phyloP scores from a whole-genome alignment of 1,140 invertebrate genomes.

The Tigriopus japonicus region DNA sequence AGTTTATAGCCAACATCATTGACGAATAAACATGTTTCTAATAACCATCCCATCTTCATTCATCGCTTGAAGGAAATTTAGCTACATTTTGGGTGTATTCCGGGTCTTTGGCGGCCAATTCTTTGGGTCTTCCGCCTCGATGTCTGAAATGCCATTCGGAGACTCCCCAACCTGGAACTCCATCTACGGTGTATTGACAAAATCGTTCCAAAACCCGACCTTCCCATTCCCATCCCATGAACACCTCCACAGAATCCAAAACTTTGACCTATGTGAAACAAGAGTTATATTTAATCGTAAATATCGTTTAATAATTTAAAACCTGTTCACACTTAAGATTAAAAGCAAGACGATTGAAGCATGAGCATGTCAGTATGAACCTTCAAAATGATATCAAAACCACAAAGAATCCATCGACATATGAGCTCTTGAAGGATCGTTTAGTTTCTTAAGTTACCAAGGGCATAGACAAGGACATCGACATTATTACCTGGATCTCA shows the following conservation, averaged over 20 bases:
- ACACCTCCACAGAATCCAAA: not conserved
- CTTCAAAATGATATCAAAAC: too few species aligned
- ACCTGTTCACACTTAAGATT: too few species aligned
- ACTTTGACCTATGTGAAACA: not conserved
- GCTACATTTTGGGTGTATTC: not conserved
- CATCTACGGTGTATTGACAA: not conserved
- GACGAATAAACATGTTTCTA: too few species aligned
- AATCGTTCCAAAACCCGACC: not conserved
- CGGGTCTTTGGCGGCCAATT: not conserved
- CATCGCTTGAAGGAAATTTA: not conserved
- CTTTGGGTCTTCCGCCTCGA: not conserved
- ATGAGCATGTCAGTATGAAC: too few species aligned
- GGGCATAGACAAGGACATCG: not conserved
- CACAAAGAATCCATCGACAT: too few species aligned
- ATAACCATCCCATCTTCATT: too few species aligned
- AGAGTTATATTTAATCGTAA: too few species aligned
- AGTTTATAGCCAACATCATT: too few species aligned
- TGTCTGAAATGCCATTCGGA: slow-evolving; percentile 9
- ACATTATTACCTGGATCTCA: not conserved
- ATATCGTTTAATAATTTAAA: too few species aligned
- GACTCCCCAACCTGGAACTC: slow-evolving; percentile 2
- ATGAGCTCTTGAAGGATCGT: too few species aligned
- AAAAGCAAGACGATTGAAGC: too few species aligned
- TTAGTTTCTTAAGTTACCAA: too few species aligned
- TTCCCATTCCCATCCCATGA: not conserved